Base-by-base conservation (phyloP, 2,797 vertebrate species). In the Cirrhinus mrigala region DNA sequence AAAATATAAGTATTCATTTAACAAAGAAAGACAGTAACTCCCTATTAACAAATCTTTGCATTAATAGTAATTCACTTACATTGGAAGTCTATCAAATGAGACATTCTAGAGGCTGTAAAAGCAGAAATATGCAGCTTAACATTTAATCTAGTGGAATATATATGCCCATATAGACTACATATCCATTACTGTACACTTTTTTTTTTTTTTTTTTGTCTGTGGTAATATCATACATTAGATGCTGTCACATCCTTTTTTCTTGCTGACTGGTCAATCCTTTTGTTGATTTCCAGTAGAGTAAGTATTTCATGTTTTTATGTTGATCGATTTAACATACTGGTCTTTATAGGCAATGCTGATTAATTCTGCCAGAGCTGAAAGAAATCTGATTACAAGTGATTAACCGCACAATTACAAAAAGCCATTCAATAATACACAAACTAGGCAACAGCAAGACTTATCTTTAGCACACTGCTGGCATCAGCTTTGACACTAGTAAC, bases 351-450 rank as follows among this genome's bases (percentile, higher is more conserved):
- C 52, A n/a, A 82, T n/a, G 56, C 73, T 77, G 22, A 76, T 54
- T 75, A 56, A 54, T 66, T 83, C n/a, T 46, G 70, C 56, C 27
- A 76, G 50, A 56, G 52, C 52, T 56, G 29, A 52, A 58, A 66
- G 14, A 64, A 83, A 76, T 77, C 29, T 27, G 60, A 66, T 84
- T 68, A 83, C 24, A 37, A 66, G 33, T 54, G 62, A 83, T 83
- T 77, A 77, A 68, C 15, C 33, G 68, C 60, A 56, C 62, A 54
- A 68, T 68, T 10, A 77, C 33, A 46, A 68, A 83, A 77, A 77
- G 10, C n/a, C 10, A 15, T 54, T 77, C 15, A 56, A 76, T 56
- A 54, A 68, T 27, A 44, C 76, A 75, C n/a, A 44, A 68, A 77
- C 54, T 46, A 77, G 48, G 15, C 64, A 50, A 74, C 24, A 83